Base-by-base conservation (phyloP, 2,888 invertebrate genomes). In the Antheraea yamamai region DNA sequence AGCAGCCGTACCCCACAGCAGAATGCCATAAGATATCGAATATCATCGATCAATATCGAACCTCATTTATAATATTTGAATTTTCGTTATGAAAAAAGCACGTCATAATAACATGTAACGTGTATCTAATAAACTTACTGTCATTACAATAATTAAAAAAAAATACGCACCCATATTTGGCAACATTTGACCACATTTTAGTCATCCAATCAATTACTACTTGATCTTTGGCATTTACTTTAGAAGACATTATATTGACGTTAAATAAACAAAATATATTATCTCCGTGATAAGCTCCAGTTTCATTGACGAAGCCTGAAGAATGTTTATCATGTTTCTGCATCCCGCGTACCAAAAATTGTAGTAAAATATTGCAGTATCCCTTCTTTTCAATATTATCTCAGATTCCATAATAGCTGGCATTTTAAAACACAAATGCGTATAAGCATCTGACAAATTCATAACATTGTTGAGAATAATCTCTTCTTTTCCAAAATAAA, bases 401-500 rank as follows among this genome's bases (percentile, higher is more conserved):
- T 90, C 88, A 0, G 89, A 82, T 80, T 94, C 94, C n/a, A 93
- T 81, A 72, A 90, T 84, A 52, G 86, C 80, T 1, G 94, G 93
- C 26, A 88, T 78, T 79, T 92, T 93, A 79, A 94, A 94, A 81
- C 92, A 94, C 4, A 92, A 76, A 26, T 94, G 88, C 0, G 93
- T 91, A 75, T 92, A 91, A 0, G 92, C 75, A 74, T 92, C 87
- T 7, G 88, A 82, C 51, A 91, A 82, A 84, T 88, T 93, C 86
- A 82, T 88, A 83, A 83, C 87, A 76, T 77, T 88, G 73, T 83
- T 90, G 85, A 85, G 89, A 89, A 77, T 95, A 81, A 87, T 93
- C 83, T 58, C 90, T 73, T 95, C 93, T 83, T 89, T 87, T 75
- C 87, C 90, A 72, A 95, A 91, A 35, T 95, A 96, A 76, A 95